These are phyloP conservation scores for Ptychadena robeensis DNA, from an alignment of 2,797 vertebrate genomes.

Conservation along the genomic window DNA sequence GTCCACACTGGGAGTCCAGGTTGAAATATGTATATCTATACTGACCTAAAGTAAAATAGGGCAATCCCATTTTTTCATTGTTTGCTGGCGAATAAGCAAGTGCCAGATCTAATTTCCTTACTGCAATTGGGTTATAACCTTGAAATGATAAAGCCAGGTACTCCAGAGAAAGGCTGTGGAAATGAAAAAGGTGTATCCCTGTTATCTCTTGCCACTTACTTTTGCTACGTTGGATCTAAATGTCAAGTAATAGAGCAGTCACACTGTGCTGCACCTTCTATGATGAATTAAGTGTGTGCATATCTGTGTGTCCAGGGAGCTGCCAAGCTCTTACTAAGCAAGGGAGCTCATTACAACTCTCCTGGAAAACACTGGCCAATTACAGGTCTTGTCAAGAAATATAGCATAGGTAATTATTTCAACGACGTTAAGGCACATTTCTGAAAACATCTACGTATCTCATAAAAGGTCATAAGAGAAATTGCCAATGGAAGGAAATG, in stretches of 20 bases:
- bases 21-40: slow-evolving; percentile 31
- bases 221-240: slow-evolving; percentile 38
- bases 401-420: slow-evolving; percentile 15
- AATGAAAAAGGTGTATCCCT: slow-evolving; percentile 13
- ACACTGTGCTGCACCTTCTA: slow-evolving; percentile 21
- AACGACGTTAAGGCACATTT: neutral
- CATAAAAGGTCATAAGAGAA: neutral
- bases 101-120: slow-evolving; percentile 54
- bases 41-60: slow-evolving; percentile 54
- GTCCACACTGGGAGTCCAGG: slow-evolving; percentile 10
- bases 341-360: slow-evolving; percentile 15
- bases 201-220: slow-evolving; percentile 27
- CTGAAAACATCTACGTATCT: neutral
- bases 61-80: slow-evolving; percentile 50
- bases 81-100: slow-evolving; percentile 51
- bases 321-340: slow-evolving; percentile 18
- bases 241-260: slow-evolving; percentile 50
- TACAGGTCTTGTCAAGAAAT: slow-evolving; percentile 14
- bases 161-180: slow-evolving; percentile 6
- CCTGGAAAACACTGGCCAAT: slow-evolving; percentile 6
- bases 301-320: slow-evolving; percentile 30
- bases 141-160: slow-evolving; percentile 47
- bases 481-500: neutral
- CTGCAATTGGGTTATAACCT: slow-evolving; percentile 55
- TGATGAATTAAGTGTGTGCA: slow-evolving; percentile 25